Evolutionary conservation across 2,888 invertebrate genomes (phyloP), one percentile per base, ranked within the genome.

Genomic region (Molorchus minor): DNA sequence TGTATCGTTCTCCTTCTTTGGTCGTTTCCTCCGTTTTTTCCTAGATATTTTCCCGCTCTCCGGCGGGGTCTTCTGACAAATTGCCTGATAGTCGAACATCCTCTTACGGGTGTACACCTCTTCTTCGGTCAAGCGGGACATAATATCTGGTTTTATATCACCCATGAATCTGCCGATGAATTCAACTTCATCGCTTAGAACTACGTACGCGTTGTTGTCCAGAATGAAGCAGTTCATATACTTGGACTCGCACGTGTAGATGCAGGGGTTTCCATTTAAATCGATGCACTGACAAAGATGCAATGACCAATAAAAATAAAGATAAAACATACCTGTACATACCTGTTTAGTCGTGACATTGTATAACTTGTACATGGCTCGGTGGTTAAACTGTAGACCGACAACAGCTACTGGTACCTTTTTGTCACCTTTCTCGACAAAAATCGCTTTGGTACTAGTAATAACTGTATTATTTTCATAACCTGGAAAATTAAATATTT

Each of bases 121-220:
- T 61, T 91, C 89, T 58, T 87, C 85, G 0, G 94, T 85, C 46
- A 93, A 80, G 69, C 84, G 86, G 55, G 85, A 82, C 91, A 95
- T 93, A 17, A 94, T 86, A 40, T 88, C 87, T 3, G 77, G 74
- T 38, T 77, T 56, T 38, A 95, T 86, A 76, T 91, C 91, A 1
- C 96, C 96, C 74, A 96, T 93, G 79, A 96, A 96, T 59, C 92
- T 87, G 2, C 79, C 79, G 2, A 78, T 75, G 44, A 74, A 68
- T 30, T 81, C 83, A 0, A 83, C 80, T 54, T 88, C 86, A 72
- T 93, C 88, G 12, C 92, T 90, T n/a, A 91, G 87, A 1, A 93
- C 81, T 13, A 96, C 86, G 82, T 91, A 96, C 2, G 94, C 96
- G 75, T 95, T 93, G 78, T 93, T 93, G 78, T 96, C 96, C 33